These are phyloP conservation scores for Andricus quercusramuli DNA, from an alignment of 2,888 invertebrate species.

Conservation along the genomic window DNA sequence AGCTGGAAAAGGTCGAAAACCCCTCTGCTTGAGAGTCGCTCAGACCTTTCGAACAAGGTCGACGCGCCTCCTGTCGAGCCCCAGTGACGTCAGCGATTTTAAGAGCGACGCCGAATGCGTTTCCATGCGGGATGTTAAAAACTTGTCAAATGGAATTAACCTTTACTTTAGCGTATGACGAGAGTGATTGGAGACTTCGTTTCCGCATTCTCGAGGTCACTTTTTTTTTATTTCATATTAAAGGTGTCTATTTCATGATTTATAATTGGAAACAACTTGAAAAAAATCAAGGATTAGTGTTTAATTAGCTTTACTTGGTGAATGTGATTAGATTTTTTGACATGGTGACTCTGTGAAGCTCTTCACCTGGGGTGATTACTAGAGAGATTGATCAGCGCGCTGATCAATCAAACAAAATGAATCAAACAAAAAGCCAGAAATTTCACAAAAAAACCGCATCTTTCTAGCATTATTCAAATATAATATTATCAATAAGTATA, in stretches of 20 bases:
- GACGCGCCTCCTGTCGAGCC: conserved; percentile 26
- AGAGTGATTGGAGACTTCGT: conserved; percentile 2
- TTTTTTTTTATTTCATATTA: not conserved
- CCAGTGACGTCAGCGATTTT: conserved; percentile 31
- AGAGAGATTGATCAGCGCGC: no score
- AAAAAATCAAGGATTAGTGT: no score
- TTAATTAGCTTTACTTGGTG: no score
- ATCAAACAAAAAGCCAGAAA: no score
- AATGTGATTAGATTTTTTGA: no score
- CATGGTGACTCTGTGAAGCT: no score
- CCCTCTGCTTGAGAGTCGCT: not conserved
- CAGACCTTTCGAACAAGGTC: conserved; percentile 23
- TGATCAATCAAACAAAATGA: no score
- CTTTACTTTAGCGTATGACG: conserved; percentile 14
- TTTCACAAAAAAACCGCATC: no score
- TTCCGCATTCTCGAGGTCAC: conserved; percentile 18
- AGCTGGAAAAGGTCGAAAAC: conserved; percentile 35
- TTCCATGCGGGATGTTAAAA: conserved; percentile 24
- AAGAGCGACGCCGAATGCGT: not conserved
- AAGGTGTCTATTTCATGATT: not conserved
- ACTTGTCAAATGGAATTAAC: conserved; percentile 24
- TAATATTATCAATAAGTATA: no score
- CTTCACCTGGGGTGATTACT: no score
- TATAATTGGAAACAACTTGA: not conserved
- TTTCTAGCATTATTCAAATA: no score